Evolutionary conservation across 2,113 vertebrate genomes (phyloP).

Genomic region (Ceyx cyanopectus): DNA sequence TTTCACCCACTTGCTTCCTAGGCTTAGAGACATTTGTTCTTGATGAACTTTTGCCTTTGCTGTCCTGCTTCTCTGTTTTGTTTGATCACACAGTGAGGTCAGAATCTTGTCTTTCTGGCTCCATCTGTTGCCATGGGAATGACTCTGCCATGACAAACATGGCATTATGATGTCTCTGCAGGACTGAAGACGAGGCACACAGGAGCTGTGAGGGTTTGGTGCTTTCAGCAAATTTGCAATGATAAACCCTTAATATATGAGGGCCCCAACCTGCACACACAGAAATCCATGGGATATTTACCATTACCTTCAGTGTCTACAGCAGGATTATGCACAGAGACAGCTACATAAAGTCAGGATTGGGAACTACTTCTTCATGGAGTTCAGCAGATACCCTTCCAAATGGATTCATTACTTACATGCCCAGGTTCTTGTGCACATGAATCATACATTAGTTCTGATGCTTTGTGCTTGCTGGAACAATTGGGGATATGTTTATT

Average conservation of each 20-base stretch:
- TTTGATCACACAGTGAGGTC: constrained; percentile 31
- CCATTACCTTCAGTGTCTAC: constrained; percentile 19
- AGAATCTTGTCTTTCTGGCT: constrained; percentile 35
- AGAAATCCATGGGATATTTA: constrained; percentile 42
- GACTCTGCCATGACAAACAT: constrained; percentile 15
- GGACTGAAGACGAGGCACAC: constrained; percentile 51
- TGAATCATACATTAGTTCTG: background rate
- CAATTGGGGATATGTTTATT: background rate
- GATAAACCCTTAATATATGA: constrained; percentile 40
- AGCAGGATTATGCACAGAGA: constrained; percentile 21
- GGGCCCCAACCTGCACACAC: background rate
- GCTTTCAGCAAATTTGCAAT: constrained; percentile 42
- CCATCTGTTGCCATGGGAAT: constrained; percentile 67
- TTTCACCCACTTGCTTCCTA: background rate
- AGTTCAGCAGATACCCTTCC: background rate
- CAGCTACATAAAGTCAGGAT: constrained; percentile 21
- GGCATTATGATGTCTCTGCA: constrained; percentile 48
- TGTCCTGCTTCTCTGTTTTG: background rate
- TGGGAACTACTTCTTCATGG: background rate
- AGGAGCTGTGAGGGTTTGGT: constrained; percentile 32
- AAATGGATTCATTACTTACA: constrained; percentile 6
- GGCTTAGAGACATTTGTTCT: constrained; percentile 1
- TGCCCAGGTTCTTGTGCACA: background rate
- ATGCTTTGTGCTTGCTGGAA: background rate
- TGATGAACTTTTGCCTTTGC: background rate